Evolutionary conservation across 2,113 vertebrate species (phyloP).

Genomic region (Ifrita kowaldi): DNA sequence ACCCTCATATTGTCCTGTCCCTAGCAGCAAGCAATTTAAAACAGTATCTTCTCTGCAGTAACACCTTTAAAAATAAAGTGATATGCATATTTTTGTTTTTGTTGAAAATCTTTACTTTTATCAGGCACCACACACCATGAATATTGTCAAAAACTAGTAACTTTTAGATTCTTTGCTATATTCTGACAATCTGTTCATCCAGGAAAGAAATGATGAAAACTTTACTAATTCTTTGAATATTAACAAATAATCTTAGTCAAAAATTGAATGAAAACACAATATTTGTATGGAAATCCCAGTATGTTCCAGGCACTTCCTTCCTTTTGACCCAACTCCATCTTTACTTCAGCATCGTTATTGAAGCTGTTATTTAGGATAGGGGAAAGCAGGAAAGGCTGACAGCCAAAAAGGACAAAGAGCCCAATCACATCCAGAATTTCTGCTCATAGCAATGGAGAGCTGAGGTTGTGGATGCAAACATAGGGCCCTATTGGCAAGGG

Average conservation of each 20-base stretch:
- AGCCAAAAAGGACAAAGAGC: background rate
- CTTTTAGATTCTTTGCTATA: constrained; percentile 41
- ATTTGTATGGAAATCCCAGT: constrained; percentile 61
- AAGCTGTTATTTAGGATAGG: constrained; percentile 40
- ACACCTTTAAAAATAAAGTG: constrained; percentile 46
- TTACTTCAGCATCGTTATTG: background rate
- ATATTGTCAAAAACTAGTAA: constrained; percentile 9
- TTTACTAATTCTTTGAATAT: constrained; percentile 54
- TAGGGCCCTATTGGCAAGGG: background rate
- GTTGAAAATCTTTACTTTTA: constrained; percentile 30
- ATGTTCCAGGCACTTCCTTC: constrained; percentile 26
- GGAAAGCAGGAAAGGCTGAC: background rate
- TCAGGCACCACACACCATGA: background rate
- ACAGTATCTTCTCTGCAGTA: constrained; percentile 1
- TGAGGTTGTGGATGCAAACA: background rate
- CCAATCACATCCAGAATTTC: background rate
- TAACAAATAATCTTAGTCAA: constrained; percentile 58
- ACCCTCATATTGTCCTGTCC: background rate
- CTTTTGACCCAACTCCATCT: background rate
- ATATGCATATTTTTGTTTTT: constrained; percentile 18
- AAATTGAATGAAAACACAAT: constrained; percentile 63
- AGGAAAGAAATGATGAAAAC: constrained; percentile 27
- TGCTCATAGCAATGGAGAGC: background rate
- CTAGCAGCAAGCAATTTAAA: constrained; percentile 15
- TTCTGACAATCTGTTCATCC: constrained; percentile 54